Conservation (phyloP, 2,888 invertebrate genomes). For the Trileptium ribeirensis region DNA sequence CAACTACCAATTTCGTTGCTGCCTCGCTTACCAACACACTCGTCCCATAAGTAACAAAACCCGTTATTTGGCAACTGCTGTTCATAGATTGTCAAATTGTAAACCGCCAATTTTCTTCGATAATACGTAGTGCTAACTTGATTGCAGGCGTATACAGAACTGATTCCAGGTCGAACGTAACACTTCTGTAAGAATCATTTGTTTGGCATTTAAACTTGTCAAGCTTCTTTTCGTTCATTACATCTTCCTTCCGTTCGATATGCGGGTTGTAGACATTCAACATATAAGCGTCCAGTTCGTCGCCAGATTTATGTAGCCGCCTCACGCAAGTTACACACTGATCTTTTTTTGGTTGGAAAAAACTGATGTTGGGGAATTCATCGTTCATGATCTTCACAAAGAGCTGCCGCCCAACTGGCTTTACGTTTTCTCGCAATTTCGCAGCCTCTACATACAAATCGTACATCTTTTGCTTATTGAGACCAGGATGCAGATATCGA, state of each 20-base stretch:
- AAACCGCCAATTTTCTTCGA: slow-evolving; percentile 18
- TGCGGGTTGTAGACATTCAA: neutral
- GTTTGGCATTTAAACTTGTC: neutral
- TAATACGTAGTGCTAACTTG: slow-evolving; percentile 22
- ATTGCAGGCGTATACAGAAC: slow-evolving; percentile 5
- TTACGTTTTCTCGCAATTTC: neutral
- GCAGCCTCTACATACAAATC: neutral
- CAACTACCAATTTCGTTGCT: slow-evolving; percentile 20
- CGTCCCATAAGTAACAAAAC: slow-evolving; percentile 21
- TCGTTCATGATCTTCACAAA: neutral
- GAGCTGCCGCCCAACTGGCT: neutral
- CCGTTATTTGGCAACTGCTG: neutral
- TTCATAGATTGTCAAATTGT: slow-evolving; percentile 24
- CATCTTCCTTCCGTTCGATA: neutral
- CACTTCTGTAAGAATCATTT: neutral
- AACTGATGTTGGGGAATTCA: neutral
- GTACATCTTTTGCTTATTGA: slow-evolving; percentile 1
- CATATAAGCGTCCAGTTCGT: neutral
- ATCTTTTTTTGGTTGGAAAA: slow-evolving; percentile 17
- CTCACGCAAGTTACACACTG: slow-evolving; percentile 11
- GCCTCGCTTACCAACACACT: slow-evolving; percentile 17
- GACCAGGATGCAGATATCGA: neutral
- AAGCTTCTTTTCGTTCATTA: neutral
- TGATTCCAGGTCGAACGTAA: slow-evolving; percentile 15
- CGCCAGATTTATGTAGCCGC: neutral